Evolutionary conservation across 2,113 vertebrate species (phyloP), one percentile per base, ranked within the genome.

Genomic region (Aegotheles bennettii): DNA sequence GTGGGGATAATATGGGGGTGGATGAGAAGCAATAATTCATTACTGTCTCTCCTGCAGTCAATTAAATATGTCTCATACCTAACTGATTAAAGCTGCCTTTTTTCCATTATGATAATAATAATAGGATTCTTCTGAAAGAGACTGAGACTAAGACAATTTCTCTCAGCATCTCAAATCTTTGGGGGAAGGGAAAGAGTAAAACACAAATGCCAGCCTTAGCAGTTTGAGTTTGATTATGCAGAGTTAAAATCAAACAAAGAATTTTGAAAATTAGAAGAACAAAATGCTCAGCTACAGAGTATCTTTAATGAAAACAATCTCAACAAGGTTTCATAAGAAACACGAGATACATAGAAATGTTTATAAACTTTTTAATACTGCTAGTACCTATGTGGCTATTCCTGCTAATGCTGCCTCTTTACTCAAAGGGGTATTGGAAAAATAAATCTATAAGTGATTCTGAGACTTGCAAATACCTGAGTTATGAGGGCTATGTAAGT

Each of bases 21-120:
- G 86, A 71, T 95, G 31, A 51, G 38, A 92, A 93, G 40, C 64
- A 90, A 19, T 87, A 86, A 81, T 71, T 95, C 64, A 64, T 95
- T 92, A 53, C 28, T 77, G 71, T 88, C 74, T 93, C 25, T 90
- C 60, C 69, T 74, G 35, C 25, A 81, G 63, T 81, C 76, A 81
- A 9, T 96, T 94, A 92, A 90, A 57, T 54, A 25, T 87, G 40
- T 84, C 43, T 95, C 75, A 87, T 84, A 86, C 6, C 1, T 84
- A 64, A 57, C 28, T 90, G 90, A 92, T 92, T 93, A 90, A 93
- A 76, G 28, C 36, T 82, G 54, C 10, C 8, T 65, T 94, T 87
- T 76, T 82, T 28, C 14, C 29, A 51, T 76, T 89, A 71, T 89
- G 60, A 29, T n/a, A 56, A 57, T 47, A 79, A 74, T 68, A 40